These are phyloP conservation scores for Pterocles gutturalis DNA, from an alignment of 2,113 vertebrate species.

Conservation along the genomic window DNA sequence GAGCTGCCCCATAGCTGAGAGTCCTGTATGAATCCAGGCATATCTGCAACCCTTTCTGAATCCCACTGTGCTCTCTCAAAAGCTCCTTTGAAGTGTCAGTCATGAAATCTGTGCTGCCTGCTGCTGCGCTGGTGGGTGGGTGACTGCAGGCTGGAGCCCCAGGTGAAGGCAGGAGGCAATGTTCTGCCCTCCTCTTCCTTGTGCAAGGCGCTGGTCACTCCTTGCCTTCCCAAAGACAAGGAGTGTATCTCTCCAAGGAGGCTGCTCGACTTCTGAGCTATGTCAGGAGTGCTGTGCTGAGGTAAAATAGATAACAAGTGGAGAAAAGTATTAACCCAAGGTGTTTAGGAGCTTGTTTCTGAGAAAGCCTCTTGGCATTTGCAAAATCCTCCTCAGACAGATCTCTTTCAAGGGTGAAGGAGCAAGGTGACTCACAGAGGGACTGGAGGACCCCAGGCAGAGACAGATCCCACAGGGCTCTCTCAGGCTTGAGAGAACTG, in stretches of 20 bases:
- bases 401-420: neutral
- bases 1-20: neutral
- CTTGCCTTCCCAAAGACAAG: neutral
- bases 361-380: neutral
- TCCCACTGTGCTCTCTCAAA: neutral
- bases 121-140: accelerated
- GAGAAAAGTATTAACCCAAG: neutral
- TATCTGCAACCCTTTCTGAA: neutral
- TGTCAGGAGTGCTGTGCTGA: neutral
- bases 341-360: neutral
- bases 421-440: neutral
- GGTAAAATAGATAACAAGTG: neutral
- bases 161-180: neutral
- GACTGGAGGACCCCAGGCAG: neutral
- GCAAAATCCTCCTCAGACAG: neutral
- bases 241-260: neutral
- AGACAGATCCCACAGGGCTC: neutral
- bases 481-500: neutral
- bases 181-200: neutral
- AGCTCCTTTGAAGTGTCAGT: neutral
- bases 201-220: neutral
- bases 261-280: neutral
- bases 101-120: neutral
- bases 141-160: constrained; percentile 25
- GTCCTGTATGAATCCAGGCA: neutral